Percentiles rank a stretch among this genome's conserved stretches.
phyloP scores from a whole-genome alignment of 2,113 vertebrate species.

The Lycaon pictus region DNA sequence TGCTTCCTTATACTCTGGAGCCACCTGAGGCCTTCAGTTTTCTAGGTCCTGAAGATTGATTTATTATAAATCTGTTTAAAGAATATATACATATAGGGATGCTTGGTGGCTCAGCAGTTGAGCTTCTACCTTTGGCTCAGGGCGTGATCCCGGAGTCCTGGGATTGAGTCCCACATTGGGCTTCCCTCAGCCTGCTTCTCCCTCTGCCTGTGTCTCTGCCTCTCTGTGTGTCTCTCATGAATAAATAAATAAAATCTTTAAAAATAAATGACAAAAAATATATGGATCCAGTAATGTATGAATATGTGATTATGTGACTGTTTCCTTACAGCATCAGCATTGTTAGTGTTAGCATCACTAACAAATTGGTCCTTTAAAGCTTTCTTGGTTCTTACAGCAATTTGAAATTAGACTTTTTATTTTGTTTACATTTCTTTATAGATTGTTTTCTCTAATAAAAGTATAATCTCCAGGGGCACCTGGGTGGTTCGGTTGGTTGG shows the following conservation, averaged over 20 bases:
- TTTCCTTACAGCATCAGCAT: background rate
- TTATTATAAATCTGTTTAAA: background rate
- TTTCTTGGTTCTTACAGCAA: background rate
- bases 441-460: background rate
- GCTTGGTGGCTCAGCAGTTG: no score
- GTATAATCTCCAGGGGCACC: background rate
- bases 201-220: no score
- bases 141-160: no score
- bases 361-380: background rate
- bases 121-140: no score
- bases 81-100: background rate
- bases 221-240: no score
- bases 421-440: background rate
- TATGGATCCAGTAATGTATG: no score
- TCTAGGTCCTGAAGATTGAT: background rate
- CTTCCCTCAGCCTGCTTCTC: no score
- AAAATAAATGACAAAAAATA: no score
- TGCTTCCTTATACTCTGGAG: background rate
- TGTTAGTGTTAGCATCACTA: background rate
- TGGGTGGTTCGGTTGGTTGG: background rate
- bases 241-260: no score
- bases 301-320: background rate
- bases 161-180: no score
- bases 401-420: background rate
- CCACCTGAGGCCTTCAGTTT: background rate